phyloP scores from a whole-genome alignment of 2,113 vertebrate species.

The Hystrix cristata region DNA sequence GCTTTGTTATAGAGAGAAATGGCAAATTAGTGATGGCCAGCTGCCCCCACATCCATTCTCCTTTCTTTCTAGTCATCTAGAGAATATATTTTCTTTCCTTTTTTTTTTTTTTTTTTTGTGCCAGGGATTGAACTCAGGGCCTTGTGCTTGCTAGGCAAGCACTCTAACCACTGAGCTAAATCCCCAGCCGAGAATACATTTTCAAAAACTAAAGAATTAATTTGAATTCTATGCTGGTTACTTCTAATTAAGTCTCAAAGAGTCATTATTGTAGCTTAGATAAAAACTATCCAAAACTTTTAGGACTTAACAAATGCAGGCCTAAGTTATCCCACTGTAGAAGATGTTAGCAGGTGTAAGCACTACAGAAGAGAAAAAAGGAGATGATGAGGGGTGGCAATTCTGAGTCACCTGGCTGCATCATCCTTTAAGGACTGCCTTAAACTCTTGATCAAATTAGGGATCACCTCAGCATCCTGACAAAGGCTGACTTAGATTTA shows the following conservation, averaged over 20 bases:
- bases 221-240: neutral
- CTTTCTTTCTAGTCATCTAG: neutral
- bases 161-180: too few species aligned
- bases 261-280: neutral
- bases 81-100: neutral
- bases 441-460: neutral
- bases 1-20: neutral
- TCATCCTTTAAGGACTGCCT: neutral
- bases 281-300: neutral
- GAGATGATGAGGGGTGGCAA: too few species aligned
- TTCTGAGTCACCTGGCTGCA: neutral
- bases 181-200: neutral
- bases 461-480: neutral
- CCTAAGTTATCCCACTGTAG: neutral
- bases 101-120: too few species aligned
- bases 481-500: rapidly evolving
- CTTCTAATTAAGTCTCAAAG: neutral
- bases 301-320: neutral
- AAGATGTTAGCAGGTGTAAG: neutral
- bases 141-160: too few species aligned
- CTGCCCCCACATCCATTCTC: neutral
- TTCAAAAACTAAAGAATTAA: neutral
- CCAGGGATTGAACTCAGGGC: too few species aligned
- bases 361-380: too few species aligned
- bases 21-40: neutral